These are phyloP conservation scores for Cavia porcellus DNA, from an alignment of 2,113 vertebrate species.

Conservation along the genomic window DNA sequence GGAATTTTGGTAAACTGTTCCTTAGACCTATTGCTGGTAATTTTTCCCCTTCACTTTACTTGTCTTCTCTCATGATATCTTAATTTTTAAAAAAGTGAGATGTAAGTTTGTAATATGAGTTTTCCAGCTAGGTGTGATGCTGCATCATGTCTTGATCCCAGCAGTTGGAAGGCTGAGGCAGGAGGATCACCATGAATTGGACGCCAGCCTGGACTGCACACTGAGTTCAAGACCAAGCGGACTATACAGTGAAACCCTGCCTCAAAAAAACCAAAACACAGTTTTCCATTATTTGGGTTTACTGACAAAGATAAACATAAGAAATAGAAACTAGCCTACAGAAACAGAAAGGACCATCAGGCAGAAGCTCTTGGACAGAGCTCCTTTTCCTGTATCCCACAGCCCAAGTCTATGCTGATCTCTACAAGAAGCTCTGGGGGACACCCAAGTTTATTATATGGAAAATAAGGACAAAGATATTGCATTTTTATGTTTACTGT, in stretches of 20 bases:
- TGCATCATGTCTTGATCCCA: background rate
- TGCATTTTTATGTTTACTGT: no score
- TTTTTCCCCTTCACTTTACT: background rate
- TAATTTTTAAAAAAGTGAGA: background rate
- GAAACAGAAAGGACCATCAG: background rate
- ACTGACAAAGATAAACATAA: background rate
- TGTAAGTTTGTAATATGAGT: background rate
- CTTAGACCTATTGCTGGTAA: background rate
- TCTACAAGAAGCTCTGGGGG: background rate
- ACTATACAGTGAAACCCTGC: background rate
- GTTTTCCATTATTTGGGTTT: background rate
- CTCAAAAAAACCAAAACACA: background rate
- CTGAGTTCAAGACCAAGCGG: background rate
- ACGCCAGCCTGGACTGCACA: background rate
- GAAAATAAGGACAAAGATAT: background rate
- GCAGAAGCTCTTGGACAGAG: background rate
- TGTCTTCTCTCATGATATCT: background rate
- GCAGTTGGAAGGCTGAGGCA: background rate
- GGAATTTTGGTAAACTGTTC: conserved; percentile 40
- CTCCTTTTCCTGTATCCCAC: background rate
- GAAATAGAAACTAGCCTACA: background rate
- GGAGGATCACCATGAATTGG: background rate
- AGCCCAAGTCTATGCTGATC: background rate
- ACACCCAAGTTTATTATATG: background rate
- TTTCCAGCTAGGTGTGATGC: background rate